Conservation (phyloP, 2,888 invertebrate genomes). For the Drosophila paranaensis region DNA sequence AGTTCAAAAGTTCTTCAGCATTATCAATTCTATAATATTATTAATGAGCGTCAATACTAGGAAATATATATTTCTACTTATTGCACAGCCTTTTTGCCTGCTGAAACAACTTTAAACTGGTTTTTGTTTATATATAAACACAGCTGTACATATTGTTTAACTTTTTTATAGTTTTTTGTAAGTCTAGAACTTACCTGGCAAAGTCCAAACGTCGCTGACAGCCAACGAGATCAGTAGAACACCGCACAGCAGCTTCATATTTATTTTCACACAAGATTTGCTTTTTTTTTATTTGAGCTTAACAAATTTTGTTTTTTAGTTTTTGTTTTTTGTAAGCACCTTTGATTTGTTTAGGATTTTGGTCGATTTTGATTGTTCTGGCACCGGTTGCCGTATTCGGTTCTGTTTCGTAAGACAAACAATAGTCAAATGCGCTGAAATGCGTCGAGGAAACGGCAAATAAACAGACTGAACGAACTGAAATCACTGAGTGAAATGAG, state of each 20-base stretch:
- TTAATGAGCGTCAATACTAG: not conserved
- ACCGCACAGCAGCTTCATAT: slow-evolving; percentile 81
- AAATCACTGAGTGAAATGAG: slow-evolving; percentile 51
- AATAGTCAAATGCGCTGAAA: slow-evolving; percentile 76
- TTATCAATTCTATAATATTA: slow-evolving; percentile 33
- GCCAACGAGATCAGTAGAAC: slow-evolving; percentile 77
- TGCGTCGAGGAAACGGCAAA: slow-evolving; percentile 76
- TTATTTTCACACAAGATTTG: slow-evolving; percentile 38
- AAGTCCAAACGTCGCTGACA: slow-evolving; percentile 77
- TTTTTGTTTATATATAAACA: slow-evolving; percentile 5
- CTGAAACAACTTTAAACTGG: slow-evolving; percentile 18
- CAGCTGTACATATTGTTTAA: not conserved
- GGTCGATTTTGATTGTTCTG: slow-evolving; percentile 20
- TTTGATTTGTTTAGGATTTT: slow-evolving; percentile 25
- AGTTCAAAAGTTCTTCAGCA: slow-evolving; percentile 54
- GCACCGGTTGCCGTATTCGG: slow-evolving; percentile 41
- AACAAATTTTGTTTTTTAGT: slow-evolving; percentile 13
- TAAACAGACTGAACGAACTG: slow-evolving; percentile 45
- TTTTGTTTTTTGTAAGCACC: not conserved
- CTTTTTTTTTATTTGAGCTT: slow-evolving; percentile 26
- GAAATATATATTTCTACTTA: slow-evolving; percentile 13
- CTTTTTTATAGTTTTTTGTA: not conserved
- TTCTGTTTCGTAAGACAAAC: slow-evolving; percentile 75
- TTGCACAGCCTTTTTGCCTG: not conserved
- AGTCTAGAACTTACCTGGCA: slow-evolving; percentile 81